phyloP scores from a whole-genome alignment of 1,140 invertebrate species.

The Drosophila orena region DNA sequence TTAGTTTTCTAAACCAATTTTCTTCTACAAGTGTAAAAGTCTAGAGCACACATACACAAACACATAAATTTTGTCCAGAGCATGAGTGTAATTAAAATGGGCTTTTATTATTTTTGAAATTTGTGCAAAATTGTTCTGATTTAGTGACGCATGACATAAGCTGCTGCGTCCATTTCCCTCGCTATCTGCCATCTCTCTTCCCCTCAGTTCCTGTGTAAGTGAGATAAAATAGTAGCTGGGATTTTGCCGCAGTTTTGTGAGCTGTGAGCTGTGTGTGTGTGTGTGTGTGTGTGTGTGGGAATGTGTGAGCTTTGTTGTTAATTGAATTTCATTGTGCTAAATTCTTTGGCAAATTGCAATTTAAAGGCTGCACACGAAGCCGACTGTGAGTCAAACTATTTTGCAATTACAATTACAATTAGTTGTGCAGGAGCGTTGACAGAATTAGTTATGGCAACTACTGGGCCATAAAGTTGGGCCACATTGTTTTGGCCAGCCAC shows the following conservation, averaged over 20 bases:
- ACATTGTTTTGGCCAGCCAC: slow-evolving; percentile 14
- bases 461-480: slow-evolving; percentile 15
- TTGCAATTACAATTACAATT: slow-evolving; percentile 67
- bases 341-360: slow-evolving; percentile 72
- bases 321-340: slow-evolving; percentile 63
- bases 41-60: too few species aligned
- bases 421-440: slow-evolving; percentile 35
- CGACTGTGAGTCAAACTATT: slow-evolving; percentile 42
- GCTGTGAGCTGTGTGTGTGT: too few species aligned
- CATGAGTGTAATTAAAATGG: slow-evolving; percentile 43
- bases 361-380: slow-evolving; percentile 32
- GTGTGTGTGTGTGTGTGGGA: background rate
- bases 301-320: slow-evolving; percentile 40
- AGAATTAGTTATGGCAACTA: slow-evolving; percentile 30
- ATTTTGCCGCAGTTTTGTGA: slow-evolving; percentile 12
- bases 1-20: too few species aligned
- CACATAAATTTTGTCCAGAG: background rate
- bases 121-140: slow-evolving; percentile 43
- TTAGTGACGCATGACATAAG: slow-evolving; percentile 34
- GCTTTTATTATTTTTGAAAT: slow-evolving; percentile 41
- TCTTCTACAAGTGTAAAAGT: background rate
- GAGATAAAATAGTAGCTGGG: slow-evolving; percentile 1
- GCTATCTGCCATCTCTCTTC: background rate
- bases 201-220: background rate
- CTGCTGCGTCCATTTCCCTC: background rate